Percentiles rank a stretch among this genome's conserved stretches.
These are phyloP conservation scores for Huso huso DNA, from an alignment of 2,797 vertebrate species.

Conservation along the genomic window DNA sequence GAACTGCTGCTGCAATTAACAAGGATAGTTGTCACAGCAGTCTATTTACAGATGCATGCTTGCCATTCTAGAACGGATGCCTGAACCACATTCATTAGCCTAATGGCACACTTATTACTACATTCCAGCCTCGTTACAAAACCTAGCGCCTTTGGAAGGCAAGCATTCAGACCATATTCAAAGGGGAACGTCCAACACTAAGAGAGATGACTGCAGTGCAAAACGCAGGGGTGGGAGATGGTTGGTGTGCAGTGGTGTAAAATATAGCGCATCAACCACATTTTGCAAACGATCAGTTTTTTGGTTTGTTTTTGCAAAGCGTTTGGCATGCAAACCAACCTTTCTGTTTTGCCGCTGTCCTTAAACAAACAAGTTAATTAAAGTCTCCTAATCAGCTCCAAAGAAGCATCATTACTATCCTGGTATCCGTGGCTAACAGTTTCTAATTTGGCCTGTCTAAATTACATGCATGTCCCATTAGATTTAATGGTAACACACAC, in stretches of 20 bases:
- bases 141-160: not conserved
- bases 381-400: not conserved
- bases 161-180: not conserved
- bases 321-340: too few species aligned
- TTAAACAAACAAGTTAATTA: not conserved
- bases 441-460: conserved; percentile 3
- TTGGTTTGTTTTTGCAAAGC: too few species aligned
- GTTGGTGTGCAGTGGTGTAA: too few species aligned
- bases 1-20: not conserved
- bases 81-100: conserved; percentile 8
- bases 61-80: not conserved
- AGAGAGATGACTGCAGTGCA: too few species aligned
- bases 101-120: conserved; percentile 6
- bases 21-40: not conserved
- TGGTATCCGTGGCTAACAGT: conserved; percentile 1
- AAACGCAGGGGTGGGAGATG: too few species aligned
- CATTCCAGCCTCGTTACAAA: not conserved
- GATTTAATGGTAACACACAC: conserved; percentile 33
- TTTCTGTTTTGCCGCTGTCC: too few species aligned
- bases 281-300: too few species aligned
- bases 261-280: too few species aligned
- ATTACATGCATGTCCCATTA: conserved; percentile 35
- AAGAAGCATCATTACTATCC: not conserved
- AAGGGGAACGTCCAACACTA: too few species aligned
- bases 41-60: not conserved